Conservation (phyloP, 2,797 vertebrate species). For the Thunnus albacares region DNA sequence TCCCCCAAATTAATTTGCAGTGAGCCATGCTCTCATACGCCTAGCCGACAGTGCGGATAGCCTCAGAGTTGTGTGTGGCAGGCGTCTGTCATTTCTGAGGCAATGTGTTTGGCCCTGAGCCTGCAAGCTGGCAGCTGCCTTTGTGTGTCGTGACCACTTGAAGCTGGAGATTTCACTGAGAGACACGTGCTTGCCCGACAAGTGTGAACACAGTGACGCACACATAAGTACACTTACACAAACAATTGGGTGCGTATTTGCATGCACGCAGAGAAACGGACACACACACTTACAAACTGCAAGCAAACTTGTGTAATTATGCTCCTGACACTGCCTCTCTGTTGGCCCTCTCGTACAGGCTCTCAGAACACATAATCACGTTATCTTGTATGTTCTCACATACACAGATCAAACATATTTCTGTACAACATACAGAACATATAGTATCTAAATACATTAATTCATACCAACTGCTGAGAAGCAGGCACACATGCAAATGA, state of each 20-base stretch:
- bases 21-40: conserved; percentile 35
- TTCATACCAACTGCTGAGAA: conserved; percentile 1
- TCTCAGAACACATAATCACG: conserved; percentile 42
- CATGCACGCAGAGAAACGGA: conserved; percentile 12
- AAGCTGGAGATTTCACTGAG: conserved; percentile 69
- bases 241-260: conserved; percentile 44
- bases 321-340: conserved; percentile 60
- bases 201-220: conserved; percentile 57
- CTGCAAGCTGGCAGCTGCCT: conserved; percentile 70
- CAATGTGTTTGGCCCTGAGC: conserved; percentile 68
- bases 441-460: conserved; percentile 23
- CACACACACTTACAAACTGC: conserved; percentile 43
- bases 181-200: conserved; percentile 50
- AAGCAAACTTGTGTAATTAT: conserved; percentile 74
- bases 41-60: conserved; percentile 50
- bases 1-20: conserved; percentile 43
- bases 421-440: conserved; percentile 32
- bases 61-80: conserved; percentile 49
- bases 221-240: conserved; percentile 9
- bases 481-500: neutral
- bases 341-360: conserved; percentile 52
- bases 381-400: conserved; percentile 21
- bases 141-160: conserved; percentile 77
- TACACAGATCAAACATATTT: conserved; percentile 36
- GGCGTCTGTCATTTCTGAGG: conserved; percentile 71